Conservation (phyloP, 2,888 invertebrate species). For the Lepidocyrtinus sp. region DNA sequence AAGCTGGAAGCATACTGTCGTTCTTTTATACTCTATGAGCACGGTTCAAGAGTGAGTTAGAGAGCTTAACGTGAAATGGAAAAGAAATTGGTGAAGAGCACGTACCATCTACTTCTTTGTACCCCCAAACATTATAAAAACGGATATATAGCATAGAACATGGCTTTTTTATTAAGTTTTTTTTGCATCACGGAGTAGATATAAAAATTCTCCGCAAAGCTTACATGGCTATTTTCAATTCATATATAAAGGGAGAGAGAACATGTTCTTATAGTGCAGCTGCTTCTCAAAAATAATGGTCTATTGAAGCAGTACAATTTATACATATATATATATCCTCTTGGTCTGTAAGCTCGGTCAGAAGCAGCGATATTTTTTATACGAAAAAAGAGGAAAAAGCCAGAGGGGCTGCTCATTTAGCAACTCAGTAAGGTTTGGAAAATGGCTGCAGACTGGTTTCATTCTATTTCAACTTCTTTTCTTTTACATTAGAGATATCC, state of each 20-base stretch:
- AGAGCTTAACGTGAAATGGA: neutral
- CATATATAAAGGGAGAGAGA: neutral
- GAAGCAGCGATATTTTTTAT: slow-evolving; percentile 45
- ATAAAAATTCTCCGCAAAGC: neutral
- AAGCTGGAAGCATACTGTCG: neutral
- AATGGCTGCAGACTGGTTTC: slow-evolving; percentile 63
- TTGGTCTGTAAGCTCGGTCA: slow-evolving; percentile 40
- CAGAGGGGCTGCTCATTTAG: slow-evolving; percentile 60
- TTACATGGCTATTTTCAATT: neutral
- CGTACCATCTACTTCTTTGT: neutral
- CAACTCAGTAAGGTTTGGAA: slow-evolving; percentile 60
- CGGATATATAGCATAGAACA: neutral
- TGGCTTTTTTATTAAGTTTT: neutral
- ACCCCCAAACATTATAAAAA: neutral
- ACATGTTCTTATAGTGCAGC: slow-evolving; percentile 42
- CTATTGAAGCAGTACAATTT: neutral
- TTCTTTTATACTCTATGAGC: no score
- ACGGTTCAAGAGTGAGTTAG: no score
- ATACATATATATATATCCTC: neutral
- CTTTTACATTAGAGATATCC: no score
- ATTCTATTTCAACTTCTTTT: slow-evolving; percentile 51
- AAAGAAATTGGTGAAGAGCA: neutral
- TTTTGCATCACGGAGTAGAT: neutral
- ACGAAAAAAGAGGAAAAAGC: slow-evolving; percentile 48
- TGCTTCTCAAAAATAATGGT: slow-evolving; percentile 33